Conservation (phyloP, 2,888 invertebrate genomes). For the Eilema caniola region DNA sequence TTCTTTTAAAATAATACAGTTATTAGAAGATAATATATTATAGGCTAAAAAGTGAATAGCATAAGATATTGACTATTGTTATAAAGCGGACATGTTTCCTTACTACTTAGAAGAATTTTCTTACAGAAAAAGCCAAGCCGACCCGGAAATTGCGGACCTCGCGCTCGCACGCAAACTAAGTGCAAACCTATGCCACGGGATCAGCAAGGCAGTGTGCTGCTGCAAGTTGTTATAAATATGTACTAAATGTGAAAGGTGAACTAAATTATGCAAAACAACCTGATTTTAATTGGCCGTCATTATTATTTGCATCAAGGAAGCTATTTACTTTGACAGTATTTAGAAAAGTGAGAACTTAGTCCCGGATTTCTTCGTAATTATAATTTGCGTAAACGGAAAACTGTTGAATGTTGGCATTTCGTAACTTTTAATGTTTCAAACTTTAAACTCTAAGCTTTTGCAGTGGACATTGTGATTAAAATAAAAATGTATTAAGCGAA, state of each 20-base stretch:
- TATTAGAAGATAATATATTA: too few species aligned
- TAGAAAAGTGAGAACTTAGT: constrained; percentile 15
- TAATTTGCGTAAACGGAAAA: neutral
- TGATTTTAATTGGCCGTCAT: constrained; percentile 19
- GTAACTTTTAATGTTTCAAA: neutral
- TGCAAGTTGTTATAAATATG: constrained; percentile 5
- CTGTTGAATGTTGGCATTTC: neutral
- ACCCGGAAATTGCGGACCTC: neutral
- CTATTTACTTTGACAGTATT: constrained; percentile 13
- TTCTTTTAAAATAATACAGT: too few species aligned
- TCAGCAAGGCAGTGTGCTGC: neutral
- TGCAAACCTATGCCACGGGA: neutral
- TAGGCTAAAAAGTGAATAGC: too few species aligned
- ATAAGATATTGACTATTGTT: too few species aligned
- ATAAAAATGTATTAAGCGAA: neutral
- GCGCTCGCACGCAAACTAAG: neutral
- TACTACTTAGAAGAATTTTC: neutral
- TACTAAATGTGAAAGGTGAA: constrained; percentile 19
- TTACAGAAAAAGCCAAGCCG: neutral
- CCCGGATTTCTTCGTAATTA: constrained; percentile 3
- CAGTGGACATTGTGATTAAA: neutral
- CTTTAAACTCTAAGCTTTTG: neutral
- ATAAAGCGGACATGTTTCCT: neutral
- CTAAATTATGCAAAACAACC: constrained; percentile 17
- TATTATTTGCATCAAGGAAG: constrained; percentile 18